Base-by-base conservation (phyloP, 2,888 invertebrate genomes). In the Platycheirus albimanus region DNA sequence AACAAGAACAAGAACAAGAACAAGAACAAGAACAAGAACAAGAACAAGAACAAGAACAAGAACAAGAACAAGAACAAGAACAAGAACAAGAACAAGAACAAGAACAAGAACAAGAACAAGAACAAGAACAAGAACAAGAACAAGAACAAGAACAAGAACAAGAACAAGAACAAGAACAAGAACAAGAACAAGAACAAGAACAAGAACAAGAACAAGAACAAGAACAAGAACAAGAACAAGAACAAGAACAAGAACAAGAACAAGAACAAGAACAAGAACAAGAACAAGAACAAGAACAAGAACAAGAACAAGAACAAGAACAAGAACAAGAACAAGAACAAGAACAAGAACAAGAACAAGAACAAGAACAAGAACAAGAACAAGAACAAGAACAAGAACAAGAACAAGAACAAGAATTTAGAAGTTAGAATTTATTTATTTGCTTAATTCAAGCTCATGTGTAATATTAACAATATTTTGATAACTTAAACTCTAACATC, bases 281-380 rank as follows among this genome's bases (percentile, higher is more conserved):
- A 43, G 24, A 24, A 24, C 24, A 24, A 24, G 24, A 43, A 71
- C 56, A 70, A 28, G 77, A 36, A 43, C 13, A 66, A 67, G 49
- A 72, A 64, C 84, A 84, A 84, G 85, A 85, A 85, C 75, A 64
- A 56, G 52, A 56, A 71, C 54, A 66, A 64, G 49, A 63, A 71
- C 67, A 74, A 56, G 47, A 72, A 54, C 84, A 70, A 86, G 86
- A 86, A 78, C 88, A 87, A 87, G 84, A 85, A 87, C 85, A 86
- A 87, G 86, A 86, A 85, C 85, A 86, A 87, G 86, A 72, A 52
- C 30, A 33, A 24, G 43, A 10, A 56, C 52, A 86, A 85, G 84
- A 33, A 74, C 15, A 10, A 13, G 13, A 63, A 51, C 43, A 30
- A 5, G 38, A 20, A 71, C 24, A 33, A 15, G 28, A 45, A 61